Base-by-base conservation (phyloP, 1,140 invertebrate genomes). In the Bilobella aurantiaca region DNA sequence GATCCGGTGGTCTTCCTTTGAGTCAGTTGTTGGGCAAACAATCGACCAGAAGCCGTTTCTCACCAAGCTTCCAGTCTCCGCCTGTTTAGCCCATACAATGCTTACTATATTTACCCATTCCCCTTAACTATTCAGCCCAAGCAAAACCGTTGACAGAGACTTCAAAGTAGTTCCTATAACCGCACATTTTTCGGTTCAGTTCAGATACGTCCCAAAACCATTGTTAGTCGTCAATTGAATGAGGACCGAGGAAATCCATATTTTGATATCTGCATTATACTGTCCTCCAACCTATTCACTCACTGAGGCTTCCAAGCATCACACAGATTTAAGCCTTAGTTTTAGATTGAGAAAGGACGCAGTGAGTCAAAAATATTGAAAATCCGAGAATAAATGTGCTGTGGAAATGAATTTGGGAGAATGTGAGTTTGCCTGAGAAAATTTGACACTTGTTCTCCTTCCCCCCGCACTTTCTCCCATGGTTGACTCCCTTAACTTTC, bases 221-320 rank as follows among this genome's bases (percentile, higher is more conserved):
- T n/a, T n/a, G n/a, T n/a, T n/a, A n/a, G n/a, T n/a, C n/a, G n/a
- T n/a, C 14, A 53, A 53, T 53, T 12, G 21, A 53, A 53, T 53
- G 14, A 53, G 25, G 49, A 53, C 49, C 14, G 49, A 16, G 14
- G 49, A 53, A 53, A 53, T 53, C 49, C 49, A 53, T 53, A 53
- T 53, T 53, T 53, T 53, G 49, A 53, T 53, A 53, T 53, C 49
- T 53, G 49, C 49, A 53, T 53, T 53, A 23, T 53, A 18, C 8
- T 12, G 8, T 42, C n/a, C 37, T n/a, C 37, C 37, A n/a, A n/a
- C n/a, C n/a, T n/a, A n/a, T 8, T 42, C 34, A 42, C 8, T 42
- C 8, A 42, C 34, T 18, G 18, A 42, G 18, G 18, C 18, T 42
- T 42, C 8, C 18, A 8, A 42, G 8, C 18, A 42, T 42, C 34